Evolutionary conservation across 1,140 invertebrate genomes (phyloP), one percentile per base, ranked within the genome.

Genomic region (Phymastichus coffea): DNA sequence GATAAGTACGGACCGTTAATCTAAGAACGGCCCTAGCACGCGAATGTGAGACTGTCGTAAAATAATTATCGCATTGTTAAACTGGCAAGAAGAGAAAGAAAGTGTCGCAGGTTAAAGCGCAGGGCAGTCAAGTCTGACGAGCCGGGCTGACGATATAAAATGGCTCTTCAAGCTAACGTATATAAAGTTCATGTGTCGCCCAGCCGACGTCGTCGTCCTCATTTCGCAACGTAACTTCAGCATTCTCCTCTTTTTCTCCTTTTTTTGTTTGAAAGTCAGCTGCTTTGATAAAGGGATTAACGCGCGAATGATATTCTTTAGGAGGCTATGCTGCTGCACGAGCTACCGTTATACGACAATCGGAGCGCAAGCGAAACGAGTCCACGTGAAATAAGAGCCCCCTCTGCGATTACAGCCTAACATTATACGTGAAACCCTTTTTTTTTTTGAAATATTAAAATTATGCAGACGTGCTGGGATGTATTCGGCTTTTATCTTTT

Each of bases 21-120:
- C n/a, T n/a, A n/a, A n/a, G n/a, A n/a, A n/a, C n/a, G n/a, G n/a
- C n/a, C n/a, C n/a, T n/a, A n/a, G n/a, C n/a, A n/a, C n/a, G n/a
- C n/a, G n/a, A n/a, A n/a, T n/a, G 38, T 43, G 47, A 25, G 47
- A 58, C 47, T 51, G 47, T 51, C 56, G 56, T 58, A 58, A 58
- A 58, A 58, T 58, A 58, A 58, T 58, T 58, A 58, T 58, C 37
- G 41, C 56, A 51, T 58, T 35, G 56, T 43, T 30, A 51, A 58
- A 58, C 19, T 58, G 51, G 44, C n/a, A 58, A 51, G 37, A 40
- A 51, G 47, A 58, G 51, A 51, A 35, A 43, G 19, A n/a, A n/a
- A n/a, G n/a, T n/a, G n/a, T n/a, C n/a, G 19, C 20, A 15, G 30
- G 55, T 49, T 49, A 41, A 49, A 49, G n/a, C n/a, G n/a, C n/a